These are phyloP conservation scores for Caenorhabditis elegans DNA, from an alignment of 1,140 invertebrate genomes.

Conservation along the genomic window WBcel235 BX284606.5:3237001-3237500, in stretches of 20 bases:
- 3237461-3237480: not conserved
- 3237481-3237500: not conserved
- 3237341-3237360: constrained; percentile 22
- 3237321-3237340: constrained; percentile 38
- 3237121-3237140: not conserved
- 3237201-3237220: constrained; percentile 23
- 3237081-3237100: not conserved
- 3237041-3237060: constrained; percentile 29
- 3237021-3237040: constrained; percentile 47
- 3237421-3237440: constrained; percentile 26
- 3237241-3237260: not conserved
- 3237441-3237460: not conserved
- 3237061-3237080: constrained; percentile 35
- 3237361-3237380: constrained; percentile 35
- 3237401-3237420: not conserved
- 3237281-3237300: constrained; percentile 14
- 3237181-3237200: not conserved
- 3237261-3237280: constrained; percentile 34
- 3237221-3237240: constrained; percentile 10
- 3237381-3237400: constrained; percentile 36
- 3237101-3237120: too few species aligned
- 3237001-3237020: constrained; percentile 43
- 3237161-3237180: constrained; percentile 42
- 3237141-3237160: not conserved
- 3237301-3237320: constrained; percentile 27